A percentile compares a stretch with the other conserved stretches of the same genome.
These are phyloP conservation scores for Cochlearius cochlearius DNA, from an alignment of 2,113 vertebrate genomes.

Conservation along the genomic window DNA sequence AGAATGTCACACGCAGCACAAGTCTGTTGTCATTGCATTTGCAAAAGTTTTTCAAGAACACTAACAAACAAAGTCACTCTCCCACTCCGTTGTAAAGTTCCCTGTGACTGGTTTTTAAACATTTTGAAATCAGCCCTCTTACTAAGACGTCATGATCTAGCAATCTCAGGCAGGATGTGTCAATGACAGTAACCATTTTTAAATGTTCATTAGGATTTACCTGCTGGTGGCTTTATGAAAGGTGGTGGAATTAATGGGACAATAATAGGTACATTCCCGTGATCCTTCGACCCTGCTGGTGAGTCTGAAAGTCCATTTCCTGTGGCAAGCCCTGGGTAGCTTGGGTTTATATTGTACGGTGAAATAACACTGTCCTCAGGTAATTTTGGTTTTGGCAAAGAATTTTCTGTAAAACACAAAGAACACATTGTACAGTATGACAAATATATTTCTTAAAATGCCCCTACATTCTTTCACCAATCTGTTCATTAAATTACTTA, in stretches of 20 bases:
- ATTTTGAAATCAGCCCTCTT: background rate
- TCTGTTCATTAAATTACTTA: constrained; percentile 5
- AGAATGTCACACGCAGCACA: background rate
- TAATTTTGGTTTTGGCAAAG: constrained; percentile 94
- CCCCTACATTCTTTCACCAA: background rate
- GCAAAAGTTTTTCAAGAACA: background rate
- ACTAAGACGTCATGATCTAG: background rate
- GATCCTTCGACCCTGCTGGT: constrained; percentile 89
- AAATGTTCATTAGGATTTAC: constrained; percentile 74
- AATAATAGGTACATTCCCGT: constrained; percentile 92
- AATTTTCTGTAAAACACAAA: constrained; percentile 88
- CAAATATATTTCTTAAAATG: constrained; percentile 33
- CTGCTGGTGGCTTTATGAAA: constrained; percentile 96
- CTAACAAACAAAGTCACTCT: background rate
- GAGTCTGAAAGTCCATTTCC: constrained; percentile 93
- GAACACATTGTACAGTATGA: constrained; percentile 49
- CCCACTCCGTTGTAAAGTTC: background rate
- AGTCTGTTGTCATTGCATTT: background rate
- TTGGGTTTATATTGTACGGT: constrained; percentile 88
- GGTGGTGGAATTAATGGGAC: constrained; percentile 96
- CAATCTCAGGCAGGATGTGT: background rate
- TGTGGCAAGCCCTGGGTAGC: constrained; percentile 85
- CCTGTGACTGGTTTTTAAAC: background rate
- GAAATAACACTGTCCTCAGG: constrained; percentile 88
- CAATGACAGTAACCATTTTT: background rate